phyloP scores from a whole-genome alignment of 2,797 vertebrate genomes.

The Sebastes cheni region DNA sequence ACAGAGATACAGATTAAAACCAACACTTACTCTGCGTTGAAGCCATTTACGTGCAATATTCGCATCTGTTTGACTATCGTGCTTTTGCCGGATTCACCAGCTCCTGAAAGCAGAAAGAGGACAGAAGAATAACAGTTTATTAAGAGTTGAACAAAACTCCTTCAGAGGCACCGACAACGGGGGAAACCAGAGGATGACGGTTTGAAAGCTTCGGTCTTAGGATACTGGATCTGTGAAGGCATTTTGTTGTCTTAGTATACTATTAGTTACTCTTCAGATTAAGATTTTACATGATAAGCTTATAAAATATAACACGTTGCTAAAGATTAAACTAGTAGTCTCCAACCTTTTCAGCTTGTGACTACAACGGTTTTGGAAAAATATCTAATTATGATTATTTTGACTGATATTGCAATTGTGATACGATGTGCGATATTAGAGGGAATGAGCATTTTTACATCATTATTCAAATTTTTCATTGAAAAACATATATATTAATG shows the following conservation, averaged over 20 bases:
- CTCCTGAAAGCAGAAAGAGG: conserved; percentile 85
- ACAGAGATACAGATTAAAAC: not conserved
- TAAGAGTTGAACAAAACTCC: not conserved
- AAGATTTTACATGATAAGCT: not conserved
- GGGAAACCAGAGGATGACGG: not conserved
- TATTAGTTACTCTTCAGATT: not conserved
- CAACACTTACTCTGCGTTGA: conserved; percentile 99
- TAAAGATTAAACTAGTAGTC: not conserved
- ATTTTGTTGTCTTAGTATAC: not conserved
- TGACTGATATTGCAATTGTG: too few species aligned
- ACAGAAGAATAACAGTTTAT: conserved; percentile 35
- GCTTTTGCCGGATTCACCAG: conserved; percentile 99
- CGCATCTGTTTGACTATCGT: conserved; percentile 99
- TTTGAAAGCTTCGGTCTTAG: not conserved
- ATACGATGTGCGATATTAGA: too few species aligned
- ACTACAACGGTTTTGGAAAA: too few species aligned
- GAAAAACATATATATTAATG: too few species aligned
- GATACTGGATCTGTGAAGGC: not conserved
- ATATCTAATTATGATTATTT: too few species aligned
- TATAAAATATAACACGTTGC: not conserved
- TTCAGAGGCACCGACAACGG: not conserved
- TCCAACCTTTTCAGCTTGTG: not conserved
- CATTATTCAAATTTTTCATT: too few species aligned
- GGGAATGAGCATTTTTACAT: too few species aligned
- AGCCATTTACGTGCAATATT: conserved; percentile 98